Percentiles rank a stretch among this genome's conserved stretches.
These are phyloP conservation scores for Procapra przewalskii DNA, from an alignment of 2,113 vertebrate species.

Conservation along the genomic window DNA sequence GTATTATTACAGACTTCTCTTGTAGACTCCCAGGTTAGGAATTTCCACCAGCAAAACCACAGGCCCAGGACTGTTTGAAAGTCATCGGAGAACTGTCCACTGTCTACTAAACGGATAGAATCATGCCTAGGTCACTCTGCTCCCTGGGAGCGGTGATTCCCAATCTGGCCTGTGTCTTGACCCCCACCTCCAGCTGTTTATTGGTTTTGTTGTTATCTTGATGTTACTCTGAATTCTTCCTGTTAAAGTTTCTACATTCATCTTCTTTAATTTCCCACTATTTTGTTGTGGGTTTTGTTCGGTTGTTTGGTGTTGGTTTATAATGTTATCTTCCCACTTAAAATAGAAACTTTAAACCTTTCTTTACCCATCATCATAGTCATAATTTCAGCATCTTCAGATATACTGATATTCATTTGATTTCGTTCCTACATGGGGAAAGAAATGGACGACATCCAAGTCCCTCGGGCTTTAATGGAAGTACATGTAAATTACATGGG, in stretches of 20 bases:
- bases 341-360: background rate
- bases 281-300: background rate
- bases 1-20: background rate
- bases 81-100: background rate
- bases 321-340: slow-evolving; percentile 1
- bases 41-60: background rate
- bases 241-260: background rate
- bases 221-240: background rate
- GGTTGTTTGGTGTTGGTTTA: background rate
- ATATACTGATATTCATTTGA: background rate
- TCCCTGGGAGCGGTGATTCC: background rate
- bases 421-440: background rate
- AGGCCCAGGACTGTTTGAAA: background rate
- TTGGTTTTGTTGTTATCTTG: background rate
- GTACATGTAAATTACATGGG: background rate
- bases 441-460: background rate
- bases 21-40: background rate
- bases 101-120: background rate
- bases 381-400: background rate
- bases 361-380: background rate
- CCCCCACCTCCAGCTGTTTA: background rate
- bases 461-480: background rate
- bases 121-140: background rate
- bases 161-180: background rate
- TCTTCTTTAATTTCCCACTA: background rate